A percentile compares a stretch with the other conserved stretches of the same genome.
phyloP scores from a whole-genome alignment of 1,140 invertebrate genomes.

The Micrasema minimum region DNA sequence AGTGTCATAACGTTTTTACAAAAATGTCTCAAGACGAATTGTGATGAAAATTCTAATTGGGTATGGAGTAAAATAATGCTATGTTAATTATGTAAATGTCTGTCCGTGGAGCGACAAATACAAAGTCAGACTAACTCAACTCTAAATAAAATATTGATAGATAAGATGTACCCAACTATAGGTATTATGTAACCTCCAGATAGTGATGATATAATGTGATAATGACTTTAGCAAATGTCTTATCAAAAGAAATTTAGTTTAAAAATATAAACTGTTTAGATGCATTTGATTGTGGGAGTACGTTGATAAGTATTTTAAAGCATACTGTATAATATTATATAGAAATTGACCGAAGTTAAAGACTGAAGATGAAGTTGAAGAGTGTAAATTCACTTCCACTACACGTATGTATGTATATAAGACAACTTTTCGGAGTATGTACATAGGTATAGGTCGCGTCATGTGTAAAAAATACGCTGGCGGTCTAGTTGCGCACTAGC shows the following conservation, averaged over 20 bases:
- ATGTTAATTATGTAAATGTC: background rate
- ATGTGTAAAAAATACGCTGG: too few relatives aligned
- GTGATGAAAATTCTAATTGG: background rate
- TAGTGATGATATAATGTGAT: background rate
- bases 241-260: background rate
- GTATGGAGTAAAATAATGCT: background rate
- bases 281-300: background rate
- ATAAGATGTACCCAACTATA: background rate
- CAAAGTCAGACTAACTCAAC: too few relatives aligned
- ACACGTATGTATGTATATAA: too few relatives aligned
- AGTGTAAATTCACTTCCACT: too few relatives aligned
- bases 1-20: too few relatives aligned
- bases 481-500: too few relatives aligned
- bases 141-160: too few relatives aligned
- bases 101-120: too few relatives aligned
- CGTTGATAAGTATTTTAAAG: background rate
- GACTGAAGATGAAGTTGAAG: too few relatives aligned
- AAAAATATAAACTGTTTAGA: background rate
- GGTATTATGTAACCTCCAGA: background rate
- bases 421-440: too few relatives aligned
- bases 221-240: conserved; percentile 8
- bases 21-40: background rate
- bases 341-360: background rate
- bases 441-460: too few relatives aligned
- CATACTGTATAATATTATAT: background rate